Percentiles rank a stretch among this genome's conserved stretches.
These are phyloP conservation scores for Tortricodes alternella DNA, from an alignment of 2,888 invertebrate genomes.

Conservation along the genomic window DNA sequence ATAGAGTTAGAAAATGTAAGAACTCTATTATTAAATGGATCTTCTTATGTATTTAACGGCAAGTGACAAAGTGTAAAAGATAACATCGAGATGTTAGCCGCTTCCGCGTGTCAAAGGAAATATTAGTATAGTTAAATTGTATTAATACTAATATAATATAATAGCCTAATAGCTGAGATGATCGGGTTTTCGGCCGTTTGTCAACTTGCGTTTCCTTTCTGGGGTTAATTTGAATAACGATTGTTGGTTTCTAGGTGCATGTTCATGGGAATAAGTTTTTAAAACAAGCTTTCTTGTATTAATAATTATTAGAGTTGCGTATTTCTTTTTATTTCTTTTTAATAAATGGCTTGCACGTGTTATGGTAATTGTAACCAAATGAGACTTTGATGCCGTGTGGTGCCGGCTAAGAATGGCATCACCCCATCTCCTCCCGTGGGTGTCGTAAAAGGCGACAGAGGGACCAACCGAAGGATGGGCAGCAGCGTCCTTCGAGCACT, in stretches of 20 bases:
- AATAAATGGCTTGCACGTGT: too few relatives aligned
- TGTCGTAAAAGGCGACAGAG: too few relatives aligned
- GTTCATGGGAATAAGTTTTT: constrained; percentile 3
- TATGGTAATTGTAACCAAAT: too few relatives aligned
- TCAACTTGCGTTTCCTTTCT: constrained; percentile 25
- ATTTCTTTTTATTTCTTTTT: background rate
- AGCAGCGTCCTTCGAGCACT: too few relatives aligned
- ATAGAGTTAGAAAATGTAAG: background rate
- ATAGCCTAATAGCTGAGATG: constrained; percentile 19
- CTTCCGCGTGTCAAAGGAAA: constrained; percentile 35
- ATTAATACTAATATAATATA: constrained; percentile 25
- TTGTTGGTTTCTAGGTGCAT: constrained; percentile 13
- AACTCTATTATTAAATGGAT: background rate
- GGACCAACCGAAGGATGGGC: too few relatives aligned
- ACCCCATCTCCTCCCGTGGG: too few relatives aligned
- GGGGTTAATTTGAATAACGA: constrained; percentile 22
- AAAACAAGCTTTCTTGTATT: background rate
- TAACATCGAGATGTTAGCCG: constrained; percentile 25
- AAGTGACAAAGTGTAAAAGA: constrained; percentile 33
- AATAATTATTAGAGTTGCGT: background rate
- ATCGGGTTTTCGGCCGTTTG: constrained; percentile 22
- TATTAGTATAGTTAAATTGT: constrained; percentile 27
- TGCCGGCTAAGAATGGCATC: too few relatives aligned
- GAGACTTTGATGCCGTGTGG: too few relatives aligned
- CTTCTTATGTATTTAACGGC: constrained; percentile 24